Base-by-base conservation (phyloP, 2,888 invertebrate genomes). In the Drosophila pseudotalamancana region DNA sequence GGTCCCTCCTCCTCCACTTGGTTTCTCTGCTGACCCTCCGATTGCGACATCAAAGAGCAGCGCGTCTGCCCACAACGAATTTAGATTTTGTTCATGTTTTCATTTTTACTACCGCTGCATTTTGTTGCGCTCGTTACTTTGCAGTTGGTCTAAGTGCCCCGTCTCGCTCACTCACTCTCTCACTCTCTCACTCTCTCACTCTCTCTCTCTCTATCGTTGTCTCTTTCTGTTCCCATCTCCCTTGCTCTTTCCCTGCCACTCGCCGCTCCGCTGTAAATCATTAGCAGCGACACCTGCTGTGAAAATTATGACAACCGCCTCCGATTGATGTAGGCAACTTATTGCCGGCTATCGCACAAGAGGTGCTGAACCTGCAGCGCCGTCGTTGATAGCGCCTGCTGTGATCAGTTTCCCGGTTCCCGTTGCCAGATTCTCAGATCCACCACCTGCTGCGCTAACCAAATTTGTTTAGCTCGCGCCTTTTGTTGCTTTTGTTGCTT, bases 221-320 rank as follows among this genome's bases (percentile, higher is more conserved):
- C n/a, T n/a, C n/a, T n/a, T n/a, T n/a, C n/a, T n/a, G n/a, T n/a
- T n/a, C 5, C 27, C 40, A 29, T 51, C 48, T 19, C 37, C 12
- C 54, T 40, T 12, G 21, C 46, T 37, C 51, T 18, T 19, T 39
- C 19, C 8, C 48, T 32, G 49, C 46, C 35, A 48, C 27, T 27
- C 42, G 6, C n/a, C n/a, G 16, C 60, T 32, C 56, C 51, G 25
- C 42, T 84, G 71, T 81, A 85, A 88, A 84, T 84, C 89, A 88
- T 88, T 88, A 89, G 77, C 80, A 72, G 55, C 77, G 88, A 83
- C 90, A 90, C 89, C 90, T 89, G 89, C 90, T 89, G 89, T 88
- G 90, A 89, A 90, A 90, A 90, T 90, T 88, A 89, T 90, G 90
- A 89, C 88, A n/a, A 89, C 88, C 88, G 89, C 83, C 87, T 84